Evolutionary conservation across 1,140 invertebrate genomes (phyloP), one percentile per base, ranked within the genome.

Genomic region (Sycophaga agraensis): DNA sequence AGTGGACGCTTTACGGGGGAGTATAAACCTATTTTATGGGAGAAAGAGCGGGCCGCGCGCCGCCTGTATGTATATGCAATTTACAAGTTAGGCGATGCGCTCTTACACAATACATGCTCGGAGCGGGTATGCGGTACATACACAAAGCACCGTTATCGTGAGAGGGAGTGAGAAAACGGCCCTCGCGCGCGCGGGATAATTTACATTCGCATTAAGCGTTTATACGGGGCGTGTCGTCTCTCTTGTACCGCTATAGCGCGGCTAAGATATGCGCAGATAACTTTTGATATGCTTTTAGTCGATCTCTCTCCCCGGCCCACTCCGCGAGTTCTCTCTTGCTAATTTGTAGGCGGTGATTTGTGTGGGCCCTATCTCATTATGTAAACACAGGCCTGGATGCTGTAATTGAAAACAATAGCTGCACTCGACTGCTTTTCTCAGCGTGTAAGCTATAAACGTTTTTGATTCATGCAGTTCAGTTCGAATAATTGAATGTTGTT

Each of bases 1-100:
- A 45, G 7, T 17, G 5, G 24, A 49, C 46, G 26, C 28, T 34
- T 37, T 24, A 46, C 21, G 26, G 24, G 69, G 61, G 66, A 66
- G n/a, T 66, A 68, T 74, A 74, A 74, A 70, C 58, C 67, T 68
- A 73, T 69, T 73, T 76, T 72, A 73, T 59, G 59, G 62, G 26
- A 39, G 16, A 39, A 49, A n/a, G 34, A 17, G 22, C 5, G 14
- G 43, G 0, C 24, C 12, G 26, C 9, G 31, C 34, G 24, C n/a
- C n/a, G n/a, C n/a, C n/a, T n/a, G n/a, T n/a, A n/a, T n/a, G n/a
- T n/a, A n/a, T 16, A 16, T 12, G 43, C 43, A 9, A 51, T 51
- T 51, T 37, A 42, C 39, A 28, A 16, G 21, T 31, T 54, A 42
- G 14, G n/a, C 22, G 9, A 4, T 7, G 24, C 22, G 31, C 12